Evolutionary conservation across 2,888 invertebrate genomes (phyloP), one percentile per base, ranked within the genome.

Genomic region (Temnothorax rugatulus): DNA sequence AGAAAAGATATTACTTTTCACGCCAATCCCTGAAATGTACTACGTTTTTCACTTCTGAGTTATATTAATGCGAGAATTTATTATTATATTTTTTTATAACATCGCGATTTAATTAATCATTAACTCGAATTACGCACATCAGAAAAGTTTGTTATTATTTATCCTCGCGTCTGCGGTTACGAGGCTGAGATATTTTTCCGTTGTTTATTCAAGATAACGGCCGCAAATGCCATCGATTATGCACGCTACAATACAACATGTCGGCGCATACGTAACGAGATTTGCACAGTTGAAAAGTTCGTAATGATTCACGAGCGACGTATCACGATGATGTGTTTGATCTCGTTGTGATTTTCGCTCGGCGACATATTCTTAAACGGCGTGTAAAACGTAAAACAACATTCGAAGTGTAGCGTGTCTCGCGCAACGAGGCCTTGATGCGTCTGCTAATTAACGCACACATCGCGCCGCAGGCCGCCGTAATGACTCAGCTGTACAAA

Each of bases 401-500:
- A 50, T 66, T 15, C 25, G 38, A 79, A 52, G 21, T 63, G 54
- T 66, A 61, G 61, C 47, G 73, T 52, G 21, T 29, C 21, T 75
- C 69, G 57, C 73, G 84, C 87, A 86, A 87, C 89, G 86, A 92
- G 92, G 86, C 91, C 92, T 92, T 91, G 92, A 90, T 91, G 89
- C 85, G 86, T 75, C 85, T 86, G 90, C 87, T 92, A 93, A 93
- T 93, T 92, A 90, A 86, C 85, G 88, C 38, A 84, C 84, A 77
- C 84, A 83, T 59, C 34, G 34, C 77, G 83, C 82, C 47, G 47
- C 18, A 76, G 85, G 85, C 71, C 79, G 76, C 76, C 57, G 76
- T 87, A 90, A 85, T 92, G 92, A 91, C 87, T 93, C 93, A 92
- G 90, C 90, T 91, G 91, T 91, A 89, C 86, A 92, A 92, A 92